phyloP scores from a whole-genome alignment of 2,113 vertebrate species.

The Craseonycteris thonglongyai region DNA sequence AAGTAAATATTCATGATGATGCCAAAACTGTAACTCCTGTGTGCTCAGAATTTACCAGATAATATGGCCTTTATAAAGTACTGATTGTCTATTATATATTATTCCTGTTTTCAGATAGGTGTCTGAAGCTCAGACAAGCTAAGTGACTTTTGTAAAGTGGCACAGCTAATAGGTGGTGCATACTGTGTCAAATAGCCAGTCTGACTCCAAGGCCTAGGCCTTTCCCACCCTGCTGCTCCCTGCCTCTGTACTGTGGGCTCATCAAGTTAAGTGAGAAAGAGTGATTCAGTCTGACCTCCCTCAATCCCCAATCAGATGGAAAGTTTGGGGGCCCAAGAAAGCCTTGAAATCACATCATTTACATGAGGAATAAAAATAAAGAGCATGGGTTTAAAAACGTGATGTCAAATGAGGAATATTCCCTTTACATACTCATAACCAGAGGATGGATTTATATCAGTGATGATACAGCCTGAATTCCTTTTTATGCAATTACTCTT shows the following conservation, averaged over 20 bases:
- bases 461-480: neutral
- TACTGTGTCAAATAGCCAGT: neutral
- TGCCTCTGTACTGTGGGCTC: neutral
- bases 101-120: neutral
- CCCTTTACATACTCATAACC: neutral
- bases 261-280: neutral
- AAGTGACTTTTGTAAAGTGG: neutral
- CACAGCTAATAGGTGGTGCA: neutral
- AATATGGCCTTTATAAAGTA: neutral
- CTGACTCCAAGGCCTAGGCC: neutral
- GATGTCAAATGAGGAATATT: neutral
- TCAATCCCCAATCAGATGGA: neutral
- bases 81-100: neutral
- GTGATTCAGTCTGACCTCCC: neutral
- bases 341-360: neutral
- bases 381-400: neutral
- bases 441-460: neutral
- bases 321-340: neutral
- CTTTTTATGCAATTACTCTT: neutral
- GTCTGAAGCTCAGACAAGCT: neutral
- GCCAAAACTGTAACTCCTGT: neutral
- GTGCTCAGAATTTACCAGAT: neutral
- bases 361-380: neutral
- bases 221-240: neutral
- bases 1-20: neutral